phyloP scores from a whole-genome alignment of 1,140 invertebrate genomes.

The Magallana ariakensis region DNA sequence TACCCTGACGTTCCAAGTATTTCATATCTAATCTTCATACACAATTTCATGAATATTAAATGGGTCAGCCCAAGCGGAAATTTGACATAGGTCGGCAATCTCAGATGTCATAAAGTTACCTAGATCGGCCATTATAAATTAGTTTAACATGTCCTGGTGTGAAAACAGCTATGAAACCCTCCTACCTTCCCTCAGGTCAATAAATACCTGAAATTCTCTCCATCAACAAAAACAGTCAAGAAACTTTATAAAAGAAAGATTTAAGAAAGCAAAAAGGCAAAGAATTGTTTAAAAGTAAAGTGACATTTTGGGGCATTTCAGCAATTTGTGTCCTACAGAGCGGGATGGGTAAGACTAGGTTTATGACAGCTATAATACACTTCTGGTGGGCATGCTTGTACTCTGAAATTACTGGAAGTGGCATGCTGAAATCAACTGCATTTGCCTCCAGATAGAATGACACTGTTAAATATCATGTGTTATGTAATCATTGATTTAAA shows the following conservation, averaged over 20 bases:
- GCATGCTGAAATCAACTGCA: too few species aligned
- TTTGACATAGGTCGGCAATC: constrained; percentile 18
- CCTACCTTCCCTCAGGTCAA: constrained; percentile 13
- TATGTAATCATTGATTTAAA: too few species aligned
- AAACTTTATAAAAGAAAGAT: not conserved
- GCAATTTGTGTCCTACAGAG: not conserved
- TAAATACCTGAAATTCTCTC: not conserved
- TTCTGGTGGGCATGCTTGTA: too few species aligned
- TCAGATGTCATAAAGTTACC: constrained; percentile 30
- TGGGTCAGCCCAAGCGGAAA: constrained; percentile 12
- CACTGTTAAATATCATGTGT: too few species aligned
- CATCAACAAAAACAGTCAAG: not conserved
- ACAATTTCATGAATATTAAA: constrained; percentile 33
- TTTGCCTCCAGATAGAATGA: too few species aligned
- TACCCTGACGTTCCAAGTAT: not conserved
- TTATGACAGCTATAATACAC: not conserved
- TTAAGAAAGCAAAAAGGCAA: not conserved
- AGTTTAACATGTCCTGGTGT: constrained; percentile 27
- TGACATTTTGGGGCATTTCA: constrained; percentile 2
- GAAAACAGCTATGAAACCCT: constrained; percentile 8
- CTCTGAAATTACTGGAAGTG: too few species aligned
- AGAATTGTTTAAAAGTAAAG: not conserved
- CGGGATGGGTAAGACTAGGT: not conserved
- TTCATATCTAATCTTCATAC: constrained; percentile 20
- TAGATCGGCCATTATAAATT: constrained; percentile 12